Evolutionary conservation across 2,888 invertebrate genomes (phyloP).

Genomic region (Phaedon cochleariae): DNA sequence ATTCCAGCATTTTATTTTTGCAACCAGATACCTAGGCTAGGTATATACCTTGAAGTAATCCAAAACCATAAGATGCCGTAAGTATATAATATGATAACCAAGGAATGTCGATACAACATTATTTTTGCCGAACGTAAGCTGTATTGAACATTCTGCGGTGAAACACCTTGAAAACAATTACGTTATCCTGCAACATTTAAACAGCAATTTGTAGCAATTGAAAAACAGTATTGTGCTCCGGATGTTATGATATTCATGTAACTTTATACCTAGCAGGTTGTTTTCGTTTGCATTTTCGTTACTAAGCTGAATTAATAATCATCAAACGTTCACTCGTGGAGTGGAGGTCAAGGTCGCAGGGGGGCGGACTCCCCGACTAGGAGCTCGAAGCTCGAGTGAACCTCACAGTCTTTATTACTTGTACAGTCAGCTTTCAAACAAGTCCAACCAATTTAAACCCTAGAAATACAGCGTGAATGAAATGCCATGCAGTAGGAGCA

Average conservation of each 20-base stretch:
- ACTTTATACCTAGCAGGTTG: constrained; percentile 14
- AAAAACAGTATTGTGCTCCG: not conserved
- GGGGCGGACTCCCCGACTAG: constrained; percentile 50
- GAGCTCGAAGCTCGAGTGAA: too few relatives aligned
- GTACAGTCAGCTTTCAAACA: constrained; percentile 20
- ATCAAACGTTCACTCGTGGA: constrained; percentile 22
- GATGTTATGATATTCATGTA: constrained; percentile 23
- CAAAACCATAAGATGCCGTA: constrained; percentile 4
- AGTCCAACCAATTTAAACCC: constrained; percentile 28
- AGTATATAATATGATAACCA: not conserved
- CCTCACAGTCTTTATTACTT: too few relatives aligned
- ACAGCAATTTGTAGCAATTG: too few relatives aligned
- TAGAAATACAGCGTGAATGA: constrained; percentile 6
- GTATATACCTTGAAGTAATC: too few relatives aligned
- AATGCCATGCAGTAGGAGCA: too few relatives aligned
- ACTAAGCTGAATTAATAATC: constrained; percentile 39
- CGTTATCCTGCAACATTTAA: too few relatives aligned
- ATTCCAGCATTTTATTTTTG: too few relatives aligned
- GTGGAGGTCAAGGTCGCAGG: constrained; percentile 53
- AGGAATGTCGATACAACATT: constrained; percentile 12
- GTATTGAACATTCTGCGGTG: constrained; percentile 8
- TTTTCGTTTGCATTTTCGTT: constrained; percentile 31
- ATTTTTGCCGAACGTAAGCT: constrained; percentile 24
- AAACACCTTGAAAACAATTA: not conserved
- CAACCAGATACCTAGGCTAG: too few relatives aligned